Evolutionary conservation across 1,140 invertebrate species (phyloP), one percentile per base, ranked within the genome.

Genomic region (Zaprionus davidi): DNA sequence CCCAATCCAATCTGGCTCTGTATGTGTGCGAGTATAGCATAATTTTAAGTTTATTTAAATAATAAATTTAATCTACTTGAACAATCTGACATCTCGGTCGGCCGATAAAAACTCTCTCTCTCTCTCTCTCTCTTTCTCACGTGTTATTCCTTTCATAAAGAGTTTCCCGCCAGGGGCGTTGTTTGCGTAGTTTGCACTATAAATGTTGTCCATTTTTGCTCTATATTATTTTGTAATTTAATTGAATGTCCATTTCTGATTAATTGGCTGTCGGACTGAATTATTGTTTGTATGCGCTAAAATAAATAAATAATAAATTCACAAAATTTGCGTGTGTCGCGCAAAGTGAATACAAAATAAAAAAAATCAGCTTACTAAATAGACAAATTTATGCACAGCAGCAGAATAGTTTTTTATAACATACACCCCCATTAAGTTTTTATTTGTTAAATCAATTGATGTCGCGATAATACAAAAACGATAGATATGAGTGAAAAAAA

Each of bases 211-310:
- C 22, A 70, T 69, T 76, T 78, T 78, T 66, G 36, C 31, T 58
- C 26, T 60, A 64, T 68, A 76, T 75, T 77, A 90, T 88, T 82
- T 90, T 90, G 81, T 79, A 75, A 77, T 90, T 87, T 91, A 91
- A 91, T 91, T 91, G 88, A 91, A 91, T 82, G 83, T 91, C 83
- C 83, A 84, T 82, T 90, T 79, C 81, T 91, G 88, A 91, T 91
- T 91, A 91, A 91, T 91, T 91, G 83, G 88, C 81, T 84, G 81
- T 79, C 88, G 78, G 74, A 64, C 53, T 91, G 83, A 91, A 86
- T 87, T 91, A 91, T 91, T 78, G 76, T 76, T 68, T 76, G 67
- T 17, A 3, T 74, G 65, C 70, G 63, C 72, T 68, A 90, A 81
- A 79, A 79, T 78, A 86, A 88, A 88, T 81, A 90, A 85, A 81